Base-by-base conservation (phyloP, 2,888 invertebrate genomes). In the Hypomecis punctinalis region DNA sequence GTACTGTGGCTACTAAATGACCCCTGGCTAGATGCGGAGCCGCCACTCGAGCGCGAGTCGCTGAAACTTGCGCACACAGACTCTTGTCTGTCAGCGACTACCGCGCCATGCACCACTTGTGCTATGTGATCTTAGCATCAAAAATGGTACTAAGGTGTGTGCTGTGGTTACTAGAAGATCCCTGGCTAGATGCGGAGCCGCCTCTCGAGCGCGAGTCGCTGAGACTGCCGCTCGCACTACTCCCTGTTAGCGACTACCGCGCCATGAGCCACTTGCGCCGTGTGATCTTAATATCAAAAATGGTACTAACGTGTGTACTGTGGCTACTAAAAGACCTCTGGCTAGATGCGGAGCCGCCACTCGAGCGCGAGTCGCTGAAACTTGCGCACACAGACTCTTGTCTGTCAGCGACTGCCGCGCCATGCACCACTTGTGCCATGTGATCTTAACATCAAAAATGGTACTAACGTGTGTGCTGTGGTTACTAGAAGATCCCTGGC, bases 391-490 rank as follows among this genome's bases (percentile, higher is more conserved):
- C 23, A n/a, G n/a, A 3, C 23, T 23, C 1, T 3, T 23, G 1
- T 3, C 23, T 23, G 23, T 23, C 23, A 23, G 23, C 23, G 23
- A 23, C 23, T 1, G 23, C 23, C 23, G 23, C 3, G 23, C 1
- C 3, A 23, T 23, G 23, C 3, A 3, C 23, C 23, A 23, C 23
- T 23, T 23, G 23, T 23, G 23, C 23, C 23, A 3, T 23, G 23
- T 23, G 23, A 23, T 23, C 23, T 23, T 23, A 59, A 88, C 3
- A 8, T 11, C 8, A 2, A 11, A 23, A 47, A 23, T 23, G 35
- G 35, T 74, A 71, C 94, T 94, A 94, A 97, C 97, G 93, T 96
- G 96, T 81, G 97, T 96, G 88, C 97, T 96, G 82, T 95, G 95
- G 86, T 95, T 96, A 84, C 96, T 95, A 64, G 94, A 94, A 66